phyloP scores from a whole-genome alignment of 2,888 invertebrate genomes.

The Mimas tiliae region DNA sequence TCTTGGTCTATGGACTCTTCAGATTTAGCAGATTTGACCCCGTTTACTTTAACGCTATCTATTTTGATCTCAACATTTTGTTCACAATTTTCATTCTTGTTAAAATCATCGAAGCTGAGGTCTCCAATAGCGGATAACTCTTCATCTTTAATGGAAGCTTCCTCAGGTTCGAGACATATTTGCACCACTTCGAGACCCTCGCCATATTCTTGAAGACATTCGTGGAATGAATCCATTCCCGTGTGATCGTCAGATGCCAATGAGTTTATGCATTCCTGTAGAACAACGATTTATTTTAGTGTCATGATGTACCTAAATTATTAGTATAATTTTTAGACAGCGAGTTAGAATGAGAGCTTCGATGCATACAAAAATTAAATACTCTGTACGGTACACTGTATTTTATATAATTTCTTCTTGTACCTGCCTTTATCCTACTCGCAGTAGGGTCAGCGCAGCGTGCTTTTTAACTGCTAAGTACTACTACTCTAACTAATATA shows the following conservation, averaged over 20 bases:
- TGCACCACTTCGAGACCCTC: conserved; percentile 86
- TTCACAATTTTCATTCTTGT: conserved; percentile 49
- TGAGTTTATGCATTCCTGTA: conserved; percentile 82
- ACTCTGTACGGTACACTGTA: too few relatives aligned
- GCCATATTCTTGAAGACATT: conserved; percentile 87
- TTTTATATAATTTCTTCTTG: too few relatives aligned
- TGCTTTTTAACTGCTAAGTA: too few relatives aligned
- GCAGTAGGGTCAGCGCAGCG: too few relatives aligned
- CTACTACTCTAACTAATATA: too few relatives aligned
- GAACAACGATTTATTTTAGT: conserved; percentile 35
- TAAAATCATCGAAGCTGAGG: conserved; percentile 73
- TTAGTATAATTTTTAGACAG: too few relatives aligned
- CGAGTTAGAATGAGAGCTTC: too few relatives aligned
- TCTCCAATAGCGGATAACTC: conserved; percentile 77
- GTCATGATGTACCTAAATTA: too few relatives aligned
- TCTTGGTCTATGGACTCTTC: conserved; percentile 76
- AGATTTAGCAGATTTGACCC: conserved; percentile 71
- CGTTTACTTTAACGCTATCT: conserved; percentile 59
- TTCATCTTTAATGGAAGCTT: conserved; percentile 81
- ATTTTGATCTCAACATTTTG: conserved; percentile 46
- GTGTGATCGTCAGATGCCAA: conserved; percentile 86
- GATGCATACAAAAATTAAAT: too few relatives aligned
- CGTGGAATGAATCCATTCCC: conserved; percentile 87
- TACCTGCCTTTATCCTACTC: too few relatives aligned
- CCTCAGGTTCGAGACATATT: conserved; percentile 86